phyloP scores from a whole-genome alignment of 2,797 vertebrate genomes.

The Mionectes olivaceus region DNA sequence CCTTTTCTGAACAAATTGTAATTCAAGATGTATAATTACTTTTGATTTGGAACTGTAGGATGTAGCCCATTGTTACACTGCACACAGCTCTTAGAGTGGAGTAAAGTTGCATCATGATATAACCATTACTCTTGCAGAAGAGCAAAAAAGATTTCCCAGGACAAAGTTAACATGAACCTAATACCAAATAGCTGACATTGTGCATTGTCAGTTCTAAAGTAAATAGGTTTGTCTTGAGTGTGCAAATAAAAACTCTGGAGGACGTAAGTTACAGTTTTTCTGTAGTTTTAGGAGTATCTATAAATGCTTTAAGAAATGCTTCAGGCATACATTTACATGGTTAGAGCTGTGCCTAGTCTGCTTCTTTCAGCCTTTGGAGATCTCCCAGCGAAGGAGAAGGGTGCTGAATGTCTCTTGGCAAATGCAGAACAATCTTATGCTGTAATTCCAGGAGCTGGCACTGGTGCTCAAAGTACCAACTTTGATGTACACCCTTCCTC shows the following conservation, averaged over 20 bases:
- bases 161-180: background rate
- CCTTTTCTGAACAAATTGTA: background rate
- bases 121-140: background rate
- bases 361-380: background rate
- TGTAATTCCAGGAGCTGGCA: background rate
- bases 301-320: background rate
- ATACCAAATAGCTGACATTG: background rate
- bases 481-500: background rate
- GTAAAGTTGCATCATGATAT: background rate
- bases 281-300: background rate
- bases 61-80: background rate
- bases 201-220: background rate
- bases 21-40: background rate
- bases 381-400: background rate
- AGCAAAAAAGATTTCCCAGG: background rate
- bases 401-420: rapidly evolving
- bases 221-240: background rate
- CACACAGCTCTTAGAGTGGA: background rate
- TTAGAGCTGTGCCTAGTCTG: background rate
- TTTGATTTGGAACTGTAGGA: background rate
- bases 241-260: background rate
- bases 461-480: background rate
- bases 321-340: background rate
- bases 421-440: background rate
- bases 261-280: background rate